phyloP scores from a whole-genome alignment of 1,140 invertebrate genomes.

The Onthophagus taurus region DNA sequence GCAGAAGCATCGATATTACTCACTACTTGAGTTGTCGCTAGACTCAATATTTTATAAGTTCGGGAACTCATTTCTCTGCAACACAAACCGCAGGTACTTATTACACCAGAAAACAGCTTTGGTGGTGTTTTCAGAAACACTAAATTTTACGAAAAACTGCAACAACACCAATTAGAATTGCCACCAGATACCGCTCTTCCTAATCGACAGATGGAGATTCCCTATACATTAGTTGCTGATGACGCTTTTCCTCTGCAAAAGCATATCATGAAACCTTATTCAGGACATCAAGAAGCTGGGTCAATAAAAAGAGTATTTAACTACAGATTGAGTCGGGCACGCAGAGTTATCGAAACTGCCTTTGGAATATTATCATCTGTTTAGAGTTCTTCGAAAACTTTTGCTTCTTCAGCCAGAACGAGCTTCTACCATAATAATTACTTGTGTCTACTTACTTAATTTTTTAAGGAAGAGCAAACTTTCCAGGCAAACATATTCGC shows the following conservation, averaged over 20 bases:
- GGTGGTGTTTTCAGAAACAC: no score
- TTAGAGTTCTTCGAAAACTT: constrained; percentile 36
- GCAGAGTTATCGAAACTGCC: constrained; percentile 42
- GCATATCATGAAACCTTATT: constrained; percentile 41
- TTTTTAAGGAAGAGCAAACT: constrained; percentile 15
- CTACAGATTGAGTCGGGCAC: constrained; percentile 32
- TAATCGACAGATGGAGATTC: no score
- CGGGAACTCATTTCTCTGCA: no score
- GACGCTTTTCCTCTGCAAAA: constrained; percentile 35
- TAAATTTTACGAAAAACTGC: no score
- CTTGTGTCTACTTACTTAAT: constrained; percentile 13
- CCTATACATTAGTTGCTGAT: constrained; percentile 26
- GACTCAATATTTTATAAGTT: no score
- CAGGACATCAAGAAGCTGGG: constrained; percentile 28
- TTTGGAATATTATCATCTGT: constrained; percentile 42
- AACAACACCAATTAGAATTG: no score
- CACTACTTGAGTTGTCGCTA: no score
- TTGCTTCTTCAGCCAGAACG: constrained; percentile 28
- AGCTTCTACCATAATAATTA: constrained; percentile 24
- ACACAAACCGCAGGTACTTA: no score
- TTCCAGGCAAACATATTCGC: constrained; percentile 8
- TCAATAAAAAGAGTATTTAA: constrained; percentile 35
- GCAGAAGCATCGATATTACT: no score
- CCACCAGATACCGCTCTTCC: no score
- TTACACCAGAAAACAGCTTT: no score